These are phyloP conservation scores for Argyrosomus regius DNA, from an alignment of 2,797 vertebrate genomes.

Conservation along the genomic window DNA sequence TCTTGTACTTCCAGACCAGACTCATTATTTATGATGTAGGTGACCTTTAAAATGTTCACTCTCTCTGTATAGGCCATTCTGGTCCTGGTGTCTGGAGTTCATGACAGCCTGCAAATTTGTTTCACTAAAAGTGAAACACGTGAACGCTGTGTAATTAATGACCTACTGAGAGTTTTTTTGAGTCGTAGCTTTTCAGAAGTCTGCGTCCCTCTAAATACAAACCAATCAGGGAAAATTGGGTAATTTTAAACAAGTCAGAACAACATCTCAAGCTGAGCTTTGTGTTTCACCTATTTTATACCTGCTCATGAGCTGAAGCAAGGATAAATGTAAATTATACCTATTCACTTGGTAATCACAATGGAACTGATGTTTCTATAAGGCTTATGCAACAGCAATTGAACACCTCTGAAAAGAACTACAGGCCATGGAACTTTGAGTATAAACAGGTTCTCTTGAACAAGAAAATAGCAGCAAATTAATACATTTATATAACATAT, in stretches of 20 bases:
- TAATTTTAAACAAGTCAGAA: background rate
- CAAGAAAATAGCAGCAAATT: background rate
- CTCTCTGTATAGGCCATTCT: background rate
- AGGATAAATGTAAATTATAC: background rate
- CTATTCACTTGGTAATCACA: background rate
- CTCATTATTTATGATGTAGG: constrained; percentile 14
- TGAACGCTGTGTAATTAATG: background rate
- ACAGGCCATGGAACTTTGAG: background rate
- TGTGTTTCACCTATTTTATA: background rate
- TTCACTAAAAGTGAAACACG: background rate
- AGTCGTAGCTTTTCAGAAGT: background rate
- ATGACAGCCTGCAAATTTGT: constrained; percentile 13
- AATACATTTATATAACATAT: too few species aligned
- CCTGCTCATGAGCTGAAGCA: too few species aligned
- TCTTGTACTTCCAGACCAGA: background rate
- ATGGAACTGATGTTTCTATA: background rate
- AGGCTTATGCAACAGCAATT: constrained; percentile 2
- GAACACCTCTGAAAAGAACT: background rate
- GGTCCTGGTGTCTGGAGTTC: background rate
- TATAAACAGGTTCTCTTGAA: background rate
- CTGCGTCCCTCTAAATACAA: background rate
- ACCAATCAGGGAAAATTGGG: background rate
- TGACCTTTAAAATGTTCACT: background rate
- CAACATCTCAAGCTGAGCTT: constrained; percentile 3
- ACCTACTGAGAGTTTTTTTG: background rate